A percentile compares a stretch with the other conserved stretches of the same genome.
Conservation (phyloP, 1,140 invertebrate species). For the Dreissena rostriformis region DNA sequence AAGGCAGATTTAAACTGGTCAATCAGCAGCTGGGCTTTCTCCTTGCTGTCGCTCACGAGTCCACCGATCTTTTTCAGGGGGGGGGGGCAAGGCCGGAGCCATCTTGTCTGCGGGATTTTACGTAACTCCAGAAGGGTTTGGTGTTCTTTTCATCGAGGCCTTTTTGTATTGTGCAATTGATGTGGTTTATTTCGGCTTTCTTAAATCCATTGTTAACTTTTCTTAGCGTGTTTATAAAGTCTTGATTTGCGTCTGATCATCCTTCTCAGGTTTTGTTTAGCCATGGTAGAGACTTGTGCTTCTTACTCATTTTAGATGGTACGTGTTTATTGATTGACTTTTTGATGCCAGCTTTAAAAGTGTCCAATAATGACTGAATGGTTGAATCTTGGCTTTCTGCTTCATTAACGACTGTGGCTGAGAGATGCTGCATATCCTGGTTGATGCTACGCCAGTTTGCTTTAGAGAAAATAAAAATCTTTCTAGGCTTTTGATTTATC, state of each 20-base stretch:
- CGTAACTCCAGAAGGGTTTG: constrained; percentile 31
- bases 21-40: constrained; percentile 34
- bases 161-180: constrained; percentile 45
- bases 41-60: constrained; percentile 28
- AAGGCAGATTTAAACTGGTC: constrained; percentile 52
- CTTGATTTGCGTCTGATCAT: constrained; percentile 27
- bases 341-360: constrained; percentile 12
- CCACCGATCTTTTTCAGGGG: constrained; percentile 25
- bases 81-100: constrained; percentile 41
- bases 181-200: constrained; percentile 38
- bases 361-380: constrained; percentile 22
- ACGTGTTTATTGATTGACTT: constrained; percentile 5
- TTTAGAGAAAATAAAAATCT: constrained; percentile 42
- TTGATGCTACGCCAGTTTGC: constrained; percentile 51
- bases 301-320: constrained; percentile 38
- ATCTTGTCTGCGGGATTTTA: constrained; percentile 48
- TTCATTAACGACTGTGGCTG: constrained; percentile 5
- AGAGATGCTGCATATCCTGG: constrained; percentile 13
- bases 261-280: constrained; percentile 23
- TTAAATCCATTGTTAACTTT: constrained; percentile 33
- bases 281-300: constrained; percentile 31
- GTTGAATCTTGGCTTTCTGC: background rate
- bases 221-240: constrained; percentile 38
- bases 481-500: constrained; percentile 32
- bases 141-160: constrained; percentile 25